Percentiles rank a stretch among this genome's conserved stretches.
These are phyloP conservation scores for Pygmarrhopalites habei DNA, from an alignment of 1,140 invertebrate species.

Conservation along the genomic window DNA sequence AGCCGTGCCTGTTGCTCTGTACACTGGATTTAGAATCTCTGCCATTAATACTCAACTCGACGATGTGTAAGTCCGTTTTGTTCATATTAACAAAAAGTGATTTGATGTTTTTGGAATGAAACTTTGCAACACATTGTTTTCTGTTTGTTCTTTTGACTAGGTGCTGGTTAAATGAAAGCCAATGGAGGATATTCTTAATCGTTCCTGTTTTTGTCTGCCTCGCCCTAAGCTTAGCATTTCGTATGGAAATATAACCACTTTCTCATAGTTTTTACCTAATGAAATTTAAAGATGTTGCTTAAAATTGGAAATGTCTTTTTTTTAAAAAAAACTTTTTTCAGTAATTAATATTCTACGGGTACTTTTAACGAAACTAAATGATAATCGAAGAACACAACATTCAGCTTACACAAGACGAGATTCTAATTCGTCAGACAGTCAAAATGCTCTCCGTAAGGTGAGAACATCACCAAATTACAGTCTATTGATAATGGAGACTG, in stretches of 20 bases:
- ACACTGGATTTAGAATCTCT: conserved; percentile 54
- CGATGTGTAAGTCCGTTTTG: conserved; percentile 51
- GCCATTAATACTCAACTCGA: conserved; percentile 47
- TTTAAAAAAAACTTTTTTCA: too few relatives aligned
- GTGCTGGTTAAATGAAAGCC: conserved; percentile 74
- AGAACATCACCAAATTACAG: neutral
- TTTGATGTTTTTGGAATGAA: neutral
- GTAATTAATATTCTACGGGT: conserved; percentile 90
- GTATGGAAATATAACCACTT: too few relatives aligned
- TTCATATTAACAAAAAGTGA: neutral
- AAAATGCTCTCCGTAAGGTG: conserved; percentile 31
- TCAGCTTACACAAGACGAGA: conserved; percentile 54
- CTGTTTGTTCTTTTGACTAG: conserved; percentile 44
- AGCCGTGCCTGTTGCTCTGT: conserved; percentile 58
- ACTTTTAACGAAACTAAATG: conserved; percentile 76
- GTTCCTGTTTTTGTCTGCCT: conserved; percentile 73
- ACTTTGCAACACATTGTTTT: neutral
- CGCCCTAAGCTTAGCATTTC: conserved; percentile 76
- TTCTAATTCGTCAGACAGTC: conserved; percentile 19
- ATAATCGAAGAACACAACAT: conserved; percentile 48
- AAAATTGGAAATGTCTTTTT: too few relatives aligned
- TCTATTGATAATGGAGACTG: too few relatives aligned
- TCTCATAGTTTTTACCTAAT: too few relatives aligned
- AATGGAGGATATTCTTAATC: conserved; percentile 63
- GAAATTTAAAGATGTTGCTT: too few relatives aligned